phyloP scores from a whole-genome alignment of 2,797 vertebrate genomes.

The Melanotaenia nigrans region DNA sequence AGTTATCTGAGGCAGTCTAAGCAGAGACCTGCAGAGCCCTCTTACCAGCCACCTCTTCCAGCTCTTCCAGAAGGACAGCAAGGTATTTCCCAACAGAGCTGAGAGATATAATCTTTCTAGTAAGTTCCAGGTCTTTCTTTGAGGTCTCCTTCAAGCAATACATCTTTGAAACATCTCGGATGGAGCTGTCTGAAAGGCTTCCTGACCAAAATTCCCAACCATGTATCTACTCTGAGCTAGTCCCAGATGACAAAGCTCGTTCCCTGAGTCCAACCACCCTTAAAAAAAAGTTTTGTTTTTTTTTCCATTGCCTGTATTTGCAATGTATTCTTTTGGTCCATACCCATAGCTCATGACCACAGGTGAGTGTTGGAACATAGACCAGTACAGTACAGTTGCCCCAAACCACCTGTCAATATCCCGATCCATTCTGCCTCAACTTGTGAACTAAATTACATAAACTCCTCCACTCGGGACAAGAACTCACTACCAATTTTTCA shows the following conservation, averaged over 20 bases:
- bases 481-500: background rate
- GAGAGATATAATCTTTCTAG: background rate
- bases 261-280: background rate
- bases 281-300: background rate
- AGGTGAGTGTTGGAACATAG: background rate
- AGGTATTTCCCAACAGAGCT: background rate
- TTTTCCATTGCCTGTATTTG: background rate
- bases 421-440: background rate
- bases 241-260: background rate
- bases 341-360: background rate
- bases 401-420: too few species aligned
- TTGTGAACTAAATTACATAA: background rate
- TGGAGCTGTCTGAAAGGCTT: background rate
- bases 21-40: background rate
- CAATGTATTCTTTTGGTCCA: background rate
- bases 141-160: too few species aligned
- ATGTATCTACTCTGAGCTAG: background rate
- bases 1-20: background rate
- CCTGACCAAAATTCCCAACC: background rate
- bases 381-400: background rate
- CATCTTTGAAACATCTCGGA: too few species aligned
- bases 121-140: too few species aligned
- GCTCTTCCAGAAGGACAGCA: background rate
- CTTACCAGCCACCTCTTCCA: background rate
- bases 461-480: background rate